Conservation (phyloP, 2,797 vertebrate species). For the Ibycter americanus region DNA sequence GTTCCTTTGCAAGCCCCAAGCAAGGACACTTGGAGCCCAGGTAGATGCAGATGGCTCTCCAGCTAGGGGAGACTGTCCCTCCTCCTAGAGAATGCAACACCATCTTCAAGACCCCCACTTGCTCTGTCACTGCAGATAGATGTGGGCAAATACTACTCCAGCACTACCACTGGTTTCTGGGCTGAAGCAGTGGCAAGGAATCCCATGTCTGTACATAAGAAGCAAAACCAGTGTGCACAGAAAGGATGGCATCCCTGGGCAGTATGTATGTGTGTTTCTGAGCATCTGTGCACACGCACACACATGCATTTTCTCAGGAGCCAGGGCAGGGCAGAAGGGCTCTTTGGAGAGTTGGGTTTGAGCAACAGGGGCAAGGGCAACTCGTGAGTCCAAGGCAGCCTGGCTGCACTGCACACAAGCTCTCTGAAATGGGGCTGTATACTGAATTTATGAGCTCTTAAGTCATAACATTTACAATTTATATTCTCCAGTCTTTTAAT, state of each 20-base stretch:
- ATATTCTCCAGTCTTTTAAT: constrained; percentile 45
- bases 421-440: neutral
- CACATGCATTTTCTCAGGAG: neutral
- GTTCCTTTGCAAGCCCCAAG: neutral
- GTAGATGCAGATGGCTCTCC: neutral
- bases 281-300: neutral
- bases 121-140: neutral
- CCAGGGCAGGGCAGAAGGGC: neutral
- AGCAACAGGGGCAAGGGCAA: neutral
- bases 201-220: neutral
- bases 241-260: fast-evolving
- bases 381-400: neutral
- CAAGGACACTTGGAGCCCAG: neutral
- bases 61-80: neutral
- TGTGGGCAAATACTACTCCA: neutral
- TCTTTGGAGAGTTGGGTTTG: neutral
- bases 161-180: neutral
- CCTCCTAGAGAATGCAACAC: neutral
- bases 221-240: neutral
- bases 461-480: constrained; percentile 56
- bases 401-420: neutral
- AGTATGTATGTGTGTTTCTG: neutral
- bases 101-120: neutral
- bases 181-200: neutral
- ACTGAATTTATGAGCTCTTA: constrained; percentile 58